phyloP scores from a whole-genome alignment of 2,113 vertebrate species.

The Pygathrix nemaeus region DNA sequence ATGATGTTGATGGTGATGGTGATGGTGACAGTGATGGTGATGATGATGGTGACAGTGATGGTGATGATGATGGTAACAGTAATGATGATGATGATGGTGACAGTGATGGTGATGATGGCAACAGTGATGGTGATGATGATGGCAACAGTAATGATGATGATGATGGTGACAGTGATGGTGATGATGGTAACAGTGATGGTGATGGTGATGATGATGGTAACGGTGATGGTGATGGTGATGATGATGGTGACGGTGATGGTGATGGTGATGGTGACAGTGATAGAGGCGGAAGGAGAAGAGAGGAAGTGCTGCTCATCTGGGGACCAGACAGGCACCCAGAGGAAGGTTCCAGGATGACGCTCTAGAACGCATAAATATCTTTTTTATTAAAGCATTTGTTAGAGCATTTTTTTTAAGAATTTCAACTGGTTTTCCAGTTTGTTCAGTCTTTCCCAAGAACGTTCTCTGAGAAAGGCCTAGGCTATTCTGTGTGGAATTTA shows the following conservation, averaged over 20 bases:
- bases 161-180: accelerated
- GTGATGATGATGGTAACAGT: too few relatives aligned
- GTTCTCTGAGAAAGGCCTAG: not conserved
- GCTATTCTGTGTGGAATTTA: not conserved
- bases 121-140: too few relatives aligned
- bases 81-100: too few relatives aligned
- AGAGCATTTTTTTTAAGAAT: too few relatives aligned
- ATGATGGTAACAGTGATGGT: accelerated
- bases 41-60: too few relatives aligned
- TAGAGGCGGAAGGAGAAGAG: too few relatives aligned
- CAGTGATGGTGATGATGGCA: too few relatives aligned
- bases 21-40: too few relatives aligned
- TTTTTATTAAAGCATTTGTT: not conserved
- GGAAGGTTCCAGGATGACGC: too few relatives aligned
- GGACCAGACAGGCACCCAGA: not conserved
- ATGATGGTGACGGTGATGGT: accelerated
- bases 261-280: not conserved
- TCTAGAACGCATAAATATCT: accelerated
- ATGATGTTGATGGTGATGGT: too few relatives aligned
- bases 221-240: accelerated
- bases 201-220: too few relatives aligned
- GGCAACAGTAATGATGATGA: too few relatives aligned
- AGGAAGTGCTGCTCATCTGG: not conserved
- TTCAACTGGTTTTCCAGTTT: not conserved
- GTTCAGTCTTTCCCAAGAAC: not conserved